A percentile compares a stretch with the other conserved stretches of the same genome.
Conservation (phyloP, 2,888 invertebrate genomes). For the Ophion slaviceki region DNA sequence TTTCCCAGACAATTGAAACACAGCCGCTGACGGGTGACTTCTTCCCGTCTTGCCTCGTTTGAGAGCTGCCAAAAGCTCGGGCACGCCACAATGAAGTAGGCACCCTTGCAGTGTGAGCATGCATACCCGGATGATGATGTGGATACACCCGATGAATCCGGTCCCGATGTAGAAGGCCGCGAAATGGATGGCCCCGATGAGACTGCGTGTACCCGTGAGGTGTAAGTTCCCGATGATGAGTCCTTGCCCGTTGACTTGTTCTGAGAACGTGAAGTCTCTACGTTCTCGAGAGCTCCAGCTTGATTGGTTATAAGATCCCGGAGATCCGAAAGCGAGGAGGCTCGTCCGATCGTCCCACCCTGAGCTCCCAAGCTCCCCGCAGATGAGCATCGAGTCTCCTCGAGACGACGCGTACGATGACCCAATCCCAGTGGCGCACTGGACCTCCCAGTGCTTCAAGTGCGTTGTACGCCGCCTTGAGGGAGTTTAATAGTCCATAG, state of each 20-base stretch:
- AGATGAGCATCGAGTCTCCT: background rate
- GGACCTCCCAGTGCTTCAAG: constrained; percentile 20
- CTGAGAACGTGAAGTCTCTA: background rate
- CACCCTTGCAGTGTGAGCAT: too few species aligned
- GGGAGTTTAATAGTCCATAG: constrained; percentile 4
- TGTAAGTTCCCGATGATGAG: too few species aligned
- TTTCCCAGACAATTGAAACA: constrained; percentile 54
- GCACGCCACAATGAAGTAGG: constrained; percentile 15
- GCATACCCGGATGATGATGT: too few species aligned
- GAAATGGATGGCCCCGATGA: background rate
- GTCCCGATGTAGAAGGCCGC: background rate
- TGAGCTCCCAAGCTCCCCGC: background rate
- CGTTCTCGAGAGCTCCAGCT: constrained; percentile 29
- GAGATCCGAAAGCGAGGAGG: constrained; percentile 4
- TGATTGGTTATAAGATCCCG: background rate
- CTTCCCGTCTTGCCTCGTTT: background rate
- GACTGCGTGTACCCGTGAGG: background rate
- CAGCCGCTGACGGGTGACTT: background rate
- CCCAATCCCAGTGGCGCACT: constrained; percentile 8
- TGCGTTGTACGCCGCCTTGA: constrained; percentile 26
- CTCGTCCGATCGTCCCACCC: constrained; percentile 17
- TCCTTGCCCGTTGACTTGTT: too few species aligned
- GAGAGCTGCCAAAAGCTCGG: constrained; percentile 13
- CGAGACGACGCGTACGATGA: background rate
- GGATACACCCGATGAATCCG: constrained; percentile 27